Percentiles rank a stretch among this genome's conserved stretches.
Evolutionary conservation across 2,113 vertebrate genomes (phyloP).

Genomic region (Myiopsitta monachus): DNA sequence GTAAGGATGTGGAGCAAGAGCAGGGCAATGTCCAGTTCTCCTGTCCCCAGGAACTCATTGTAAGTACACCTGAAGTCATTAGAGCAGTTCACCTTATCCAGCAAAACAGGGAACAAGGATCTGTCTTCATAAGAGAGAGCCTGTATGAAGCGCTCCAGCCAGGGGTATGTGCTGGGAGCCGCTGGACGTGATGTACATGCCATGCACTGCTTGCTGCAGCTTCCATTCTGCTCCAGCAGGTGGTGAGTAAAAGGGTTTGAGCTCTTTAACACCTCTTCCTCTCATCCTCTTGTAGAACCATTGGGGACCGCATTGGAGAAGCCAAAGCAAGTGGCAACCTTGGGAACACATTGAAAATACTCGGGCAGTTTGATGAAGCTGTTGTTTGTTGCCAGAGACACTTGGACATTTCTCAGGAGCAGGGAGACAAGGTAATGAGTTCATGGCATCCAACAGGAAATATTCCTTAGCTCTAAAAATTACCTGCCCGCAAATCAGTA

Average conservation of each 20-base stretch:
- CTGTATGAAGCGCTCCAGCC: neutral
- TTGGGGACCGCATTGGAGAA: constrained; percentile 93
- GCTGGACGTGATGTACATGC: neutral
- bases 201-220: neutral
- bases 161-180: neutral
- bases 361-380: constrained; percentile 93
- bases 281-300: constrained; percentile 77
- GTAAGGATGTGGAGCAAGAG: neutral
- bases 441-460: neutral
- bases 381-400: constrained; percentile 93
- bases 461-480: neutral
- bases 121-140: too few species aligned
- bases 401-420: constrained; percentile 94
- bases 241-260: neutral
- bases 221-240: neutral
- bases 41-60: neutral
- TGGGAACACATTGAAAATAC: constrained; percentile 92
- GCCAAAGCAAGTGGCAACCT: constrained; percentile 97
- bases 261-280: neutral
- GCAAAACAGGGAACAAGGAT: neutral
- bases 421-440: constrained; percentile 88
- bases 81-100: neutral
- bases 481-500: neutral
- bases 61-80: neutral
- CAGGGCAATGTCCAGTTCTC: neutral